Evolutionary conservation across 2,113 vertebrate species (phyloP).

Genomic region (Nestor notabilis): DNA sequence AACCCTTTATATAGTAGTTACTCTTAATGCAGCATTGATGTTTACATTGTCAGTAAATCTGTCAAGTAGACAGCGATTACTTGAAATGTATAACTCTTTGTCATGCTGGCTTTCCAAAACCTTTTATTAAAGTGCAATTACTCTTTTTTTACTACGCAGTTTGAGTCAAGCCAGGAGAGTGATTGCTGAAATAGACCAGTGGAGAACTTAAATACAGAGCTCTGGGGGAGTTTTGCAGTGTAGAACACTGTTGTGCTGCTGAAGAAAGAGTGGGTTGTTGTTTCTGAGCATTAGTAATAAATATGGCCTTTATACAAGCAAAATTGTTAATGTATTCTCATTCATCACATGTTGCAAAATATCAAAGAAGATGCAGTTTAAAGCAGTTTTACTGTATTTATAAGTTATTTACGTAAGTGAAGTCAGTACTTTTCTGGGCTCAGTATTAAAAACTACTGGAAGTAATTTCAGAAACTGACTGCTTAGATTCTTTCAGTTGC

Average conservation of each 20-base stretch:
- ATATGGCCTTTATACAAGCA: background rate
- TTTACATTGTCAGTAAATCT: slow-evolving; percentile 10
- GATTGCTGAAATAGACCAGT: background rate
- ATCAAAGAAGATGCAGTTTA: background rate
- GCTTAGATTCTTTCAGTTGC: background rate
- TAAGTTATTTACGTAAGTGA: background rate
- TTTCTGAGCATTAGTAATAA: background rate
- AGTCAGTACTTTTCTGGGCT: background rate
- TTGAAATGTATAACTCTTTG: background rate
- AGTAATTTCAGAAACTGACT: background rate
- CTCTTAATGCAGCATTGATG: background rate
- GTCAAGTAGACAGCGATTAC: background rate
- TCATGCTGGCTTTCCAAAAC: slow-evolving; percentile 36
- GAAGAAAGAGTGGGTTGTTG: background rate
- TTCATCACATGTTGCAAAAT: background rate
- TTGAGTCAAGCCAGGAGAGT: slow-evolving; percentile 24
- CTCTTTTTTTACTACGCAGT: slow-evolving; percentile 1
- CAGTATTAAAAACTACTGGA: background rate
- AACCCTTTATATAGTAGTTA: background rate
- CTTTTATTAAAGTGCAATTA: slow-evolving; percentile 57
- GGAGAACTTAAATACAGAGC: slow-evolving; percentile 18
- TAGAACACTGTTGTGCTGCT: background rate
- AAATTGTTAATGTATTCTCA: background rate
- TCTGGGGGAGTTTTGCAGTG: background rate
- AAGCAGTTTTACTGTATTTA: background rate